Conservation (phyloP, 2,888 invertebrate genomes). For the Calliopum simillimum region DNA sequence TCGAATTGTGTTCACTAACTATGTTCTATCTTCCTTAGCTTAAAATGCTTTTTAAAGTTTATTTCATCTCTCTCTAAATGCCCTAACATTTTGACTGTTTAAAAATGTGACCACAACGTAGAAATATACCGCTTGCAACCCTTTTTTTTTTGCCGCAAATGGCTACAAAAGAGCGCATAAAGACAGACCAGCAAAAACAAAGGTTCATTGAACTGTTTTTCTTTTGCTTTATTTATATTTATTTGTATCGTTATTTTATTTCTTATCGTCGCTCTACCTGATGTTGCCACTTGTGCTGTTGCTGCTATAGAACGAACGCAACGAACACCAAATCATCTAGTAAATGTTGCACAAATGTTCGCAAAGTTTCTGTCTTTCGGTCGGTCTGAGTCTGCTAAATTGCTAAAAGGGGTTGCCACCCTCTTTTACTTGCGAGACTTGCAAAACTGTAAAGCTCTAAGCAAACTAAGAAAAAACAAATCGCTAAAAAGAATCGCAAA, state of each 20-base stretch:
- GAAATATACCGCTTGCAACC: background rate
- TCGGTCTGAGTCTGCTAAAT: no score
- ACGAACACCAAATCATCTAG: background rate
- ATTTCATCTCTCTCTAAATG: no score
- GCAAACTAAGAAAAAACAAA: no score
- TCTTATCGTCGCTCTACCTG: constrained; percentile 12
- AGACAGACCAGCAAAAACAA: background rate
- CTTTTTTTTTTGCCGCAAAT: background rate
- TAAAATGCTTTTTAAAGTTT: no score
- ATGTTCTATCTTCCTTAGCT: no score
- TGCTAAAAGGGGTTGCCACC: no score
- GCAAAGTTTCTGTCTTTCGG: background rate
- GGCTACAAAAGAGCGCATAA: background rate
- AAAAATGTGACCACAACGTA: background rate
- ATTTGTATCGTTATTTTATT: background rate
- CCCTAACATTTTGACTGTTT: background rate
- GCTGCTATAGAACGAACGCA: background rate
- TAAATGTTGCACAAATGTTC: background rate
- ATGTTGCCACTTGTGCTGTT: background rate
- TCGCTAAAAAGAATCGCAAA: no score
- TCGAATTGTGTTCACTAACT: no score
- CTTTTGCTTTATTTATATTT: background rate
- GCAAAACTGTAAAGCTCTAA: no score
- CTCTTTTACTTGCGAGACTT: no score
- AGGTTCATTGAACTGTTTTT: constrained; percentile 4